phyloP scores from a whole-genome alignment of 1,140 invertebrate genomes.

The Brachionus paranguensis region DNA sequence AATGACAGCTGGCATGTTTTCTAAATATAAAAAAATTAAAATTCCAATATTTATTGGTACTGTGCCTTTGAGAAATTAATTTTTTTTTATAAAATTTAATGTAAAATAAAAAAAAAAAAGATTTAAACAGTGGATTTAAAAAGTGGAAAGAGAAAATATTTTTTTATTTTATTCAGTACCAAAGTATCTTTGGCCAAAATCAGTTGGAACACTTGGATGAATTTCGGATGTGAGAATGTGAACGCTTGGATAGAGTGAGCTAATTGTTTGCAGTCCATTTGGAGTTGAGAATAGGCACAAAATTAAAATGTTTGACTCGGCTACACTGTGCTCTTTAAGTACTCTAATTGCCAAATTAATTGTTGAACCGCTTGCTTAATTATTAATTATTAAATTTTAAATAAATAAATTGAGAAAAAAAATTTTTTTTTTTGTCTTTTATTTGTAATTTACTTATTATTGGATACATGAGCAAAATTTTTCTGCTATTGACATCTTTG shows the following conservation, averaged over 20 bases:
- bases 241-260: neutral
- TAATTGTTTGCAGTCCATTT: conserved; percentile 48
- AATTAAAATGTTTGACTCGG: conserved; percentile 85
- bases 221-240: conserved; percentile 19
- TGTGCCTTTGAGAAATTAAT: neutral
- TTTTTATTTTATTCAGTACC: conserved; percentile 21
- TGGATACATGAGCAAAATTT: conserved; percentile 92
- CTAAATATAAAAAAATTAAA: neutral
- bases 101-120: neutral
- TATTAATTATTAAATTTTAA: neutral
- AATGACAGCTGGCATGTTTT: neutral
- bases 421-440: neutral
- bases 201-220: neutral
- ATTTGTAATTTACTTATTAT: conserved; percentile 73
- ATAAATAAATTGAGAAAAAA: neutral
- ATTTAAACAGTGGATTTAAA: neutral
- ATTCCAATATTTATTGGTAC: neutral
- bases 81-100: neutral
- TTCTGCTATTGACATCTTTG: conserved; percentile 79
- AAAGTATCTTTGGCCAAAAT: conserved; percentile 40
- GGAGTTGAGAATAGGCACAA: conserved; percentile 95
- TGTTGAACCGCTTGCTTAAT: conserved; percentile 76
- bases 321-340: conserved; percentile 81
- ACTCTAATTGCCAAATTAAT: conserved; percentile 87
- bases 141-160: neutral